phyloP scores from a whole-genome alignment of 2,888 invertebrate species.

The Ichneumoninae sp. region DNA sequence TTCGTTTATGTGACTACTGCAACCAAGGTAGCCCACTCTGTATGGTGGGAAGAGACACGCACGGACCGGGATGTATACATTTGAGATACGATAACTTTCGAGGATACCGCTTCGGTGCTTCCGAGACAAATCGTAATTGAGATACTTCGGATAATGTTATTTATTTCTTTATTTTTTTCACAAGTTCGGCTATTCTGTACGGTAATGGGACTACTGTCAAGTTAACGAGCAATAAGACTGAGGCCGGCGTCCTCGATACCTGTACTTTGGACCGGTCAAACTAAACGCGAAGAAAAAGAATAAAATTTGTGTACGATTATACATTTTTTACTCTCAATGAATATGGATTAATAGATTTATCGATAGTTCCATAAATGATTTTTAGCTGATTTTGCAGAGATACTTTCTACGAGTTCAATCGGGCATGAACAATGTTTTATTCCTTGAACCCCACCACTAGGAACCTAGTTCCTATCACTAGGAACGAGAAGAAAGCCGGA shows the following conservation, averaged over 20 bases:
- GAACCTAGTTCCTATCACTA: no score
- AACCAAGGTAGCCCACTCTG: background rate
- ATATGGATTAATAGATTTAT: background rate
- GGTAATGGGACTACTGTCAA: no score
- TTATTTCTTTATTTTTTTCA: no score
- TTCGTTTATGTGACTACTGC: conserved; percentile 42
- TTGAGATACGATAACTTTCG: background rate
- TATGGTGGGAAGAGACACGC: background rate
- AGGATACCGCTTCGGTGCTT: background rate
- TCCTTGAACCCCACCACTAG: background rate
- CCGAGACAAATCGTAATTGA: no score
- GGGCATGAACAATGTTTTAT: background rate
- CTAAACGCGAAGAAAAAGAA: no score
- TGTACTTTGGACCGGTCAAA: background rate
- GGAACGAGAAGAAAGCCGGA: background rate
- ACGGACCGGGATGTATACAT: background rate
- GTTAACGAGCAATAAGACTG: background rate
- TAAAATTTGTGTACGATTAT: background rate
- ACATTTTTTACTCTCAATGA: background rate
- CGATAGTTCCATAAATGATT: background rate
- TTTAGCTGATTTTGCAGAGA: background rate
- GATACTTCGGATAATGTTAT: no score
- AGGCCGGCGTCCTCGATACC: background rate
- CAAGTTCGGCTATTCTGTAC: no score
- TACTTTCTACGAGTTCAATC: background rate